phyloP scores from a whole-genome alignment of 2,888 invertebrate species.

The Athalia rosae region DNA sequence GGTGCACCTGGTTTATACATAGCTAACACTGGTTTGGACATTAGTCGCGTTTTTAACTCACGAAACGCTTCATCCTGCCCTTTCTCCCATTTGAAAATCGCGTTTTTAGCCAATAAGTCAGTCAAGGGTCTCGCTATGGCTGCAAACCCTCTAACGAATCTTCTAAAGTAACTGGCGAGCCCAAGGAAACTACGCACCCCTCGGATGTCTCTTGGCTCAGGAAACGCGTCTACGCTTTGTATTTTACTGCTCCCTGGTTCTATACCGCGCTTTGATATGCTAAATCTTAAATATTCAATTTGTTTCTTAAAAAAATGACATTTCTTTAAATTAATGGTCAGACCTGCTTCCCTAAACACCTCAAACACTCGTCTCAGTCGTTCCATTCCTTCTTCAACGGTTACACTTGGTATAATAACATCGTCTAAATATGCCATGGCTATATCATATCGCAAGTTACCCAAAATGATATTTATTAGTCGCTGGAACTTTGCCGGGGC shows the following conservation, averaged over 20 bases:
- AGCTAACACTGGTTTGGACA: conserved; percentile 56
- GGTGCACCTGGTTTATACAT: conserved; percentile 57
- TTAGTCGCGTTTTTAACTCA: conserved; percentile 55
- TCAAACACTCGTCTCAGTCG: conserved; percentile 53
- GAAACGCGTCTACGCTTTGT: conserved; percentile 52
- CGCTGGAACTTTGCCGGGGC: conserved; percentile 67
- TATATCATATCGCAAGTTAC: conserved; percentile 47
- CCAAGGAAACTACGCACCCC: conserved; percentile 60
- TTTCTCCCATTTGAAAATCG: conserved; percentile 50
- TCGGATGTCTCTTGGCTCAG: conserved; percentile 53
- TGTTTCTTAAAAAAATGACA: conserved; percentile 54
- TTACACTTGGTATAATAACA: conserved; percentile 53
- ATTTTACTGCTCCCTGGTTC: conserved; percentile 53
- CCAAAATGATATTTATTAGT: conserved; percentile 60
- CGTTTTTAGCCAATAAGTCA: conserved; percentile 55
- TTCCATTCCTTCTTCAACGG: conserved; percentile 52
- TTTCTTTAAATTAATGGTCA: conserved; percentile 59
- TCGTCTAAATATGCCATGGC: conserved; percentile 56
- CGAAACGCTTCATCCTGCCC: conserved; percentile 59
- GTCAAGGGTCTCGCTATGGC: conserved; percentile 57
- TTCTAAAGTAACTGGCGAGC: conserved; percentile 59
- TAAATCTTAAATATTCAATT: conserved; percentile 59
- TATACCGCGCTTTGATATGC: conserved; percentile 54
- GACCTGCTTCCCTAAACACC: conserved; percentile 49
- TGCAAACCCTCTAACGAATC: conserved; percentile 59